phyloP scores from a whole-genome alignment of 2,797 vertebrate species.

The Hoplostethus mediterraneus region DNA sequence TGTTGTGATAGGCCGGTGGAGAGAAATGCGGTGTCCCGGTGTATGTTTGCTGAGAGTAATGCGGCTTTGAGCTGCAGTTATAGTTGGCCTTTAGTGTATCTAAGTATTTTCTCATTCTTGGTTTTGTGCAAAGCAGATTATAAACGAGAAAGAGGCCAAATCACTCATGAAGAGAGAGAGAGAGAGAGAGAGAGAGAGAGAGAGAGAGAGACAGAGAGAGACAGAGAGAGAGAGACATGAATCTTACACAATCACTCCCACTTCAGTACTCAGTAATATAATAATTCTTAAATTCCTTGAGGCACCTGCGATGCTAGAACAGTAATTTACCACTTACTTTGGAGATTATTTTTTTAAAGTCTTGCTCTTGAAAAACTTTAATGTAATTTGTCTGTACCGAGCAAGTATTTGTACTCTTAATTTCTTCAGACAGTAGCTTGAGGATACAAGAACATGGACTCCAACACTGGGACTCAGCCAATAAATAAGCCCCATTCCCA shows the following conservation, averaged over 20 bases:
- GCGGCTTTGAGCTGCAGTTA: background rate
- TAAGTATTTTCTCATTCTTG: slow-evolving; percentile 5
- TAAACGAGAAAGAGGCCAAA: background rate
- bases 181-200: background rate
- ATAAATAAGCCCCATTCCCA: slow-evolving; percentile 45
- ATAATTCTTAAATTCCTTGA: slow-evolving; percentile 2
- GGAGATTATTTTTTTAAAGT: background rate
- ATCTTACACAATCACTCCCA: slow-evolving; percentile 3
- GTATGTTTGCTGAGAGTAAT: background rate
- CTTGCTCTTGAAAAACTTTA: background rate
- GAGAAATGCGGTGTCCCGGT: background rate
- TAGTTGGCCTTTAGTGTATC: background rate
- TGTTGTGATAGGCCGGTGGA: slow-evolving; percentile 2
- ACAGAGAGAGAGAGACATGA: background rate
- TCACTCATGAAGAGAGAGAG: background rate
- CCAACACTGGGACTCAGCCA: slow-evolving; percentile 55
- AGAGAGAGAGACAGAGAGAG: no score
- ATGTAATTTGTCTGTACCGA: slow-evolving; percentile 1
- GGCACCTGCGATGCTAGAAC: background rate
- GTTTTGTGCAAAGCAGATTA: background rate
- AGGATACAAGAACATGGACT: slow-evolving; percentile 49
- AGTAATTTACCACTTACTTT: background rate
- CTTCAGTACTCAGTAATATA: background rate
- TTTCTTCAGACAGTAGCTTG: slow-evolving; percentile 44
- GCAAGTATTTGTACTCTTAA: slow-evolving; percentile 8